Percentiles rank a stretch among this genome's conserved stretches.
These are phyloP conservation scores for Plutomurus gul DNA, from an alignment of 1,140 invertebrate genomes.

Conservation along the genomic window DNA sequence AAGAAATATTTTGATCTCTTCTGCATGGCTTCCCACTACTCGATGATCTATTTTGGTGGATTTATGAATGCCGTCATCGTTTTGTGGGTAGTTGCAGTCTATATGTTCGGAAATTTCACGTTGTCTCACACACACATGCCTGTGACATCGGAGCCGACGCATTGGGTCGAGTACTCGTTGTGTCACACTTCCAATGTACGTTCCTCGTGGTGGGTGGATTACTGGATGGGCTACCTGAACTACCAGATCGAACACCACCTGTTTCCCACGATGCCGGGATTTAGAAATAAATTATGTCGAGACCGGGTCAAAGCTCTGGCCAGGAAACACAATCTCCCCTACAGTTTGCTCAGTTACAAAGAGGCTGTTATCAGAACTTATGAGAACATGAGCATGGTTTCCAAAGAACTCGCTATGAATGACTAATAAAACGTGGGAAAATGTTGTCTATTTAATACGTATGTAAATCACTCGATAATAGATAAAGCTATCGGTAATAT, in stretches of 20 bases:
- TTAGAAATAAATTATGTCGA: too few species aligned
- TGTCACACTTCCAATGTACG: background rate
- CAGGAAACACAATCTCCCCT: too few species aligned
- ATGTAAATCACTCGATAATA: too few species aligned
- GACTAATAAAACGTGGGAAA: too few species aligned
- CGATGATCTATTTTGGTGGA: background rate
- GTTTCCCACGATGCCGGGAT: background rate
- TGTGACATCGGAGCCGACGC: background rate
- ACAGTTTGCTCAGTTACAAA: too few species aligned
- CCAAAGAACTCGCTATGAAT: too few species aligned
- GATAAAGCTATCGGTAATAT: too few species aligned
- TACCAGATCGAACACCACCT: too few species aligned
- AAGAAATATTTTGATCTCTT: background rate
- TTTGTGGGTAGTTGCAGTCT: background rate
- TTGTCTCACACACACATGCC: conserved; percentile 17
- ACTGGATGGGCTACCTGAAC: conserved; percentile 31
- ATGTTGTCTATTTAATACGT: too few species aligned
- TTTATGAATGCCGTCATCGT: background rate
- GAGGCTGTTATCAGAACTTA: too few species aligned
- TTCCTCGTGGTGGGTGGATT: conserved; percentile 2
- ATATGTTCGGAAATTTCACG: background rate
- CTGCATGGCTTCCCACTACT: background rate
- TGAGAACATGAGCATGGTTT: too few species aligned
- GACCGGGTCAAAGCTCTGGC: too few species aligned
- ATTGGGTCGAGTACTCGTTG: conserved; percentile 24